Conservation (phyloP, 64 coral and sea anemone genomes). For the Catalaphyllia jardinei region DNA sequence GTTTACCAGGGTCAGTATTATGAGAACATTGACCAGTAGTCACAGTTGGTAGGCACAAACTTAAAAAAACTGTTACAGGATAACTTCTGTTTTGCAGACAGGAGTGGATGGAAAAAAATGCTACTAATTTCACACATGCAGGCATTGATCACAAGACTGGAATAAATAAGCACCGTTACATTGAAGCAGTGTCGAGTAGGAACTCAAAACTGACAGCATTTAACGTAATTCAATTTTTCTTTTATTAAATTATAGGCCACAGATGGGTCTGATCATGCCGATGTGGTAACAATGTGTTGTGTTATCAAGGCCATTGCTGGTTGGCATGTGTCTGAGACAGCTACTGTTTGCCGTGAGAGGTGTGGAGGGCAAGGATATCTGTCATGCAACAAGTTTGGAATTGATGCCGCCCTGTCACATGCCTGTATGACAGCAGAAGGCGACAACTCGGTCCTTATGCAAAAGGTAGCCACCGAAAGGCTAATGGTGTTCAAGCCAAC, state of each 20-base stretch:
- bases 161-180: too few relatives aligned
- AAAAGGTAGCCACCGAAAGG: conserved; percentile 87
- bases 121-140: too few relatives aligned
- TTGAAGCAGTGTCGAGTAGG: too few relatives aligned
- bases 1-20: too few relatives aligned
- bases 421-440: conserved; percentile 93
- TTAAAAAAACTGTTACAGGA: too few relatives aligned
- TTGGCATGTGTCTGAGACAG: conserved; percentile 81
- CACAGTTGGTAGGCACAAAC: too few relatives aligned
- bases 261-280: conserved; percentile 77
- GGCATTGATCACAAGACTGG: too few relatives aligned
- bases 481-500: conserved; percentile 72
- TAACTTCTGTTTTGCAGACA: neutral
- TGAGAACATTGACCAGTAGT: too few relatives aligned
- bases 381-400: conserved; percentile 85
- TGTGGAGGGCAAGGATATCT: conserved; percentile 90
- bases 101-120: neutral
- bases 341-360: conserved; percentile 65
- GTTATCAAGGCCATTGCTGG: conserved; percentile 89
- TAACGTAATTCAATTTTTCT: neutral
- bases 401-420: conserved; percentile 67
- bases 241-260: conserved; percentile 44
- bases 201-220: neutral
- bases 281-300: conserved; percentile 87
- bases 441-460: conserved; percentile 91